Evolutionary conservation across 2,113 vertebrate species (phyloP).

Genomic region (Dolichotis patagonum): DNA sequence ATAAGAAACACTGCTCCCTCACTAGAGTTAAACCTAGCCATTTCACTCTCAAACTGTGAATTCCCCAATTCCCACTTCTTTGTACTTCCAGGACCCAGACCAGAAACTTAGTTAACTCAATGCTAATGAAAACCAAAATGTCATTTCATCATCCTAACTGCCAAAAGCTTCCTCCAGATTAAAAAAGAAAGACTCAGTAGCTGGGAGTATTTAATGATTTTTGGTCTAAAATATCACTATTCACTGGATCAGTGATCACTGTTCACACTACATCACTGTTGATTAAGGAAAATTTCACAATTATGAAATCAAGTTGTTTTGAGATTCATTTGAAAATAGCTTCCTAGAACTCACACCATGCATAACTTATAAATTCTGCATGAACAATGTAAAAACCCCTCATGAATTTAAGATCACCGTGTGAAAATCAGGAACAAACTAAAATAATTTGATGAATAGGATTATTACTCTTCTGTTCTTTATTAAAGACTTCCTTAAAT

Average conservation of each 20-base stretch:
- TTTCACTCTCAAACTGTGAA: neutral
- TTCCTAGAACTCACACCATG: neutral
- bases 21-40: neutral
- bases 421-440: conserved; percentile 4
- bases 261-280: neutral
- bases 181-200: neutral
- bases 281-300: conserved; percentile 5
- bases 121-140: neutral
- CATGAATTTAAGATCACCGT: neutral
- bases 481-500: neutral
- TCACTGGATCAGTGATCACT: neutral
- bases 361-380: neutral
- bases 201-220: neutral
- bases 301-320: conserved; percentile 19
- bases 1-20: neutral
- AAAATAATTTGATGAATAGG: neutral
- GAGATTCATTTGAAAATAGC: conserved; percentile 30
- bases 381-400: neutral
- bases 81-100: neutral
- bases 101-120: neutral
- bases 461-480: neutral
- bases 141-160: neutral
- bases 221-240: conserved; percentile 19
- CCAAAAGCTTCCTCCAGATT: conserved; percentile 34
- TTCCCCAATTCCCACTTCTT: neutral